Conservation (phyloP, 1,140 invertebrate species). For the Orius insidiosus region DNA sequence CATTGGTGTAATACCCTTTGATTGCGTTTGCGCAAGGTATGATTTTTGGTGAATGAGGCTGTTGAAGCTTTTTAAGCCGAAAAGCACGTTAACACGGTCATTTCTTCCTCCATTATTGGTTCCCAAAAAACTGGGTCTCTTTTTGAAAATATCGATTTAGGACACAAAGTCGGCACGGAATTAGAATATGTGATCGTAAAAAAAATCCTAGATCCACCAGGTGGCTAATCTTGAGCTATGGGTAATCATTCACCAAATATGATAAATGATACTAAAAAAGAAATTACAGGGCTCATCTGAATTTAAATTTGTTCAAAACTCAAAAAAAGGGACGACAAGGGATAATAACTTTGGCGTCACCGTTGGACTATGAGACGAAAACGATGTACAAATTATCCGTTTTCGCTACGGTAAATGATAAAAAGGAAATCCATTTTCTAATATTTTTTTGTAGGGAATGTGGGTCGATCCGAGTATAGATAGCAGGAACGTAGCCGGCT, state of each 20-base stretch:
- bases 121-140: too few species aligned
- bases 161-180: constrained; percentile 57
- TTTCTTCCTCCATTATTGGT: too few species aligned
- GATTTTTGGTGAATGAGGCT: too few species aligned
- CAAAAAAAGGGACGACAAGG: constrained; percentile 22
- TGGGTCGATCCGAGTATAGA: constrained; percentile 62
- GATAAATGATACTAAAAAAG: constrained; percentile 5
- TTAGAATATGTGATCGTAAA: constrained; percentile 60
- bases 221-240: constrained; percentile 59
- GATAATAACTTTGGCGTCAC: constrained; percentile 23
- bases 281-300: constrained; percentile 39
- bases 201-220: constrained; percentile 59
- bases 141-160: constrained; percentile 26
- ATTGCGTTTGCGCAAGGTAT: too few species aligned
- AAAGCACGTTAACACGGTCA: too few species aligned
- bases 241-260: constrained; percentile 29
- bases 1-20: too few species aligned
- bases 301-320: constrained; percentile 21
- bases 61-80: too few species aligned
- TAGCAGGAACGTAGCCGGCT: constrained; percentile 64
- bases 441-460: constrained; percentile 44
- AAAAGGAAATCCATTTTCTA: background rate
- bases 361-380: constrained; percentile 68
- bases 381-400: constrained; percentile 67
- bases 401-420: constrained; percentile 54